Evolutionary conservation across 2,888 invertebrate species (phyloP), one percentile per base, ranked within the genome.

Genomic region (Pyrrhia umbra): DNA sequence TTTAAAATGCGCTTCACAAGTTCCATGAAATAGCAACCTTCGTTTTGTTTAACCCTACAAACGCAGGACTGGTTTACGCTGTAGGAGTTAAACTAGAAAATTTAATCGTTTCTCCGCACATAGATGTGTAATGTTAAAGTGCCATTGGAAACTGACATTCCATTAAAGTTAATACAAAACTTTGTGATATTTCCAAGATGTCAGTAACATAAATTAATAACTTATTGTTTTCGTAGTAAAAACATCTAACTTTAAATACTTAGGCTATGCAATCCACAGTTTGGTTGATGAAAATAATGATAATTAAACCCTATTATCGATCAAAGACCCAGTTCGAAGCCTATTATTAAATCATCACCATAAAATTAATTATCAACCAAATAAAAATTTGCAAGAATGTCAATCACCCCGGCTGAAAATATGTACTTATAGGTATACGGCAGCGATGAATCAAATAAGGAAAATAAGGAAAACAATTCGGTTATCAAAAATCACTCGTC

Each of bases 81-180:
- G 27, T 16, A 37, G 15, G 9, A 20, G 45, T 20, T 57, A 4
- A 68, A 68, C 16, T 46, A 40, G 45, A 65, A 21, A 47, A 42
- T 16, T 40, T 47, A 59, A 47, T 60, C 6, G 21, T 61, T 69
- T 61, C 8, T 43, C 34, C 34, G 13, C 27, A 61, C 42, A 61
- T 43, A 27, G 25, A 42, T 1, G n/a, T 9, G 1, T 15, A 18
- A 13, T 6, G 13, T 40, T 20, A 15, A 23, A 4, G 6, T 46
- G 16, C 2, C 15, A 5, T 20, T 40, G 37, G 2, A 15, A 27
- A 37, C 13, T 39, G 8, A 21, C 8, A 30, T 61, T 61, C 3
- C 2, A 21, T 39, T 16, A 27, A 9, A n/a, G 15, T 45, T 8
- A 2, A 5, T 8, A 25, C 34, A 5, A 4, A 23, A 4, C 2